Percentiles rank a stretch among this genome's conserved stretches.
These are phyloP conservation scores for Ceratothoa steindachneri DNA, from an alignment of 2,888 invertebrate genomes.

Conservation along the genomic window DNA sequence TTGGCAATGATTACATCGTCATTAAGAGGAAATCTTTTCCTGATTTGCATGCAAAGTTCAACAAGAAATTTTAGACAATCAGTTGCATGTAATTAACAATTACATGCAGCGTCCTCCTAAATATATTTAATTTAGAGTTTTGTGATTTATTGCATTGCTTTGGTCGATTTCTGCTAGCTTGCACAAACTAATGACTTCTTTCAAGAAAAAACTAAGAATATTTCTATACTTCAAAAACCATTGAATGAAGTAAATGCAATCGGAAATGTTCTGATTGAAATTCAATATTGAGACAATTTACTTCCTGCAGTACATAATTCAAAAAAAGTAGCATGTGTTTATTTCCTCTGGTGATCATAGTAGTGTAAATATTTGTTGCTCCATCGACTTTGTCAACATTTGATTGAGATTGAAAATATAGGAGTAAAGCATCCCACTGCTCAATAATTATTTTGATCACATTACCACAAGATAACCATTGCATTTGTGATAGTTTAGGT, in stretches of 20 bases:
- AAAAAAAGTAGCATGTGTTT: slow-evolving; percentile 9
- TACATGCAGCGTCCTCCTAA: neutral
- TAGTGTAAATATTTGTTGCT: slow-evolving; percentile 15
- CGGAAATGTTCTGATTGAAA: slow-evolving; percentile 20
- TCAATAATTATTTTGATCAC: slow-evolving; percentile 14
- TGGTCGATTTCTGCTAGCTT: slow-evolving; percentile 5
- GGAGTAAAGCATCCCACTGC: slow-evolving; percentile 14
- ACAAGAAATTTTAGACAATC: slow-evolving; percentile 16
- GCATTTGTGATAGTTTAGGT: slow-evolving; percentile 23
- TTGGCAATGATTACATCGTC: slow-evolving; percentile 18
- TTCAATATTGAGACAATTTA: neutral
- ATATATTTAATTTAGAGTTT: neutral
- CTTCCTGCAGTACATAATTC: slow-evolving; percentile 1
- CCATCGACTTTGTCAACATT: slow-evolving; percentile 14
- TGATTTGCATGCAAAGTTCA: slow-evolving; percentile 16
- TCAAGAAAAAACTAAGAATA: slow-evolving; percentile 11
- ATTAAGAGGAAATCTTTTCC: slow-evolving; percentile 19
- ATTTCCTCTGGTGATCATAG: slow-evolving; percentile 11
- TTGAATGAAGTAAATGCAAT: slow-evolving; percentile 2
- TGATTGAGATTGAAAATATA: slow-evolving; percentile 15
- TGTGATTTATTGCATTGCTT: neutral
- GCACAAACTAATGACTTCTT: slow-evolving; percentile 4
- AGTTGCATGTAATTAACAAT: neutral
- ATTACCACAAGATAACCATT: slow-evolving; percentile 22
- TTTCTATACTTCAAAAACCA: neutral